Conservation (phyloP, 2,113 vertebrate species). For the Propithecus coquereli region DNA sequence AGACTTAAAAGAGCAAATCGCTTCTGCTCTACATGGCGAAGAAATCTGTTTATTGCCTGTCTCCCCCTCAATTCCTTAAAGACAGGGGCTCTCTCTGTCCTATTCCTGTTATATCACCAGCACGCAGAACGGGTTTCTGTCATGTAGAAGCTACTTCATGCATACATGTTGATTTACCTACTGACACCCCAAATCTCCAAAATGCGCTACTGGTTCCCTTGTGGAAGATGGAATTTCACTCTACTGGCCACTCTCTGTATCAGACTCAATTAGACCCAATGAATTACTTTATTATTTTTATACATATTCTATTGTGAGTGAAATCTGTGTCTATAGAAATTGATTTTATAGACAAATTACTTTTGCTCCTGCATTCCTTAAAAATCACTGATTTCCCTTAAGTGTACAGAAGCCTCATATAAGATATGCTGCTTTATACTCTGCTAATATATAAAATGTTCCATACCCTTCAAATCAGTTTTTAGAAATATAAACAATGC, state of each 20-base stretch:
- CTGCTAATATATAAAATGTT: neutral
- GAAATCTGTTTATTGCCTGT: neutral
- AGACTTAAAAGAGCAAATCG: neutral
- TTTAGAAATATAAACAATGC: neutral
- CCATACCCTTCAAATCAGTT: neutral
- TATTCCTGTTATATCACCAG: neutral
- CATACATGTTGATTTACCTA: neutral
- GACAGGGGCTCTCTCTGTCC: neutral
- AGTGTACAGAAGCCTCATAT: neutral
- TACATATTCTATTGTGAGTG: neutral
- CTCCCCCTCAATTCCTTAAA: neutral
- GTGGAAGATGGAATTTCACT: neutral
- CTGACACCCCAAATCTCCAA: neutral
- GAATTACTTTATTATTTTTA: neutral
- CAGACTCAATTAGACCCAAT: neutral
- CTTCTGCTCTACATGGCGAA: neutral
- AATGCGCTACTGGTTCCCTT: neutral
- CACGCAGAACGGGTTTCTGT: neutral
- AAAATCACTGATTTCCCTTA: neutral
- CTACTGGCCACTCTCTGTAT: neutral
- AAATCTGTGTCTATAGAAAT: neutral
- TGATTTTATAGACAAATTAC: neutral
- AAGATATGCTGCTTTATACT: neutral
- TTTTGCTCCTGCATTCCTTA: neutral
- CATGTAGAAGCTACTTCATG: neutral